Conservation (phyloP, 2,888 invertebrate species). For the Muschampia plurimacula region DNA sequence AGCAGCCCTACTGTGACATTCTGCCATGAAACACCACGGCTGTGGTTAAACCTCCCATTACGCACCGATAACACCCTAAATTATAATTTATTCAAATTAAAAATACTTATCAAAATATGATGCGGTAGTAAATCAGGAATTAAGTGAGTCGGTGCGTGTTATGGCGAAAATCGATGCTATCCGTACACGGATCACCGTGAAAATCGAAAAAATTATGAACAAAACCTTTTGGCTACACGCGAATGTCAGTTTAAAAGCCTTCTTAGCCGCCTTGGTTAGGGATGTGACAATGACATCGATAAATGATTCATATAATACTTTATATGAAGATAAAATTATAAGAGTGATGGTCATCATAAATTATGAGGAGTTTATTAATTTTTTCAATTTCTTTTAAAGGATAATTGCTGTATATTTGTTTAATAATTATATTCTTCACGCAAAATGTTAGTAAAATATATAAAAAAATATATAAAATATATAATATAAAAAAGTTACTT, state of each 20-base stretch:
- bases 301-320: not conserved
- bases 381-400: too few relatives aligned
- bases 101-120: conserved; percentile 86
- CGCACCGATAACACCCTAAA: conserved; percentile 78
- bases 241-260: conserved; percentile 69
- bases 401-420: too few relatives aligned
- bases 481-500: too few relatives aligned
- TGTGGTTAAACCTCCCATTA: conserved; percentile 76
- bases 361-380: too few relatives aligned
- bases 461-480: too few relatives aligned
- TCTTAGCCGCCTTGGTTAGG: conserved; percentile 19
- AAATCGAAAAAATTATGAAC: conserved; percentile 70
- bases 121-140: conserved; percentile 84
- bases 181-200: conserved; percentile 76
- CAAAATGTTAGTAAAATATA: too few relatives aligned
- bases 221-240: conserved; percentile 66
- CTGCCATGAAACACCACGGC: conserved; percentile 68
- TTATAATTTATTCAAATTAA: conserved; percentile 86
- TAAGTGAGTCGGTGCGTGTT: conserved; percentile 82
- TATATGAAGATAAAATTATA: too few relatives aligned
- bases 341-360: too few relatives aligned
- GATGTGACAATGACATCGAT: conserved; percentile 22
- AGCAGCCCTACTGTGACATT: conserved; percentile 55
- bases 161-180: conserved; percentile 73
- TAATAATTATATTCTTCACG: too few relatives aligned